A percentile compares a stretch with the other conserved stretches of the same genome.
Conservation (phyloP, 2,113 vertebrate species). For the Nicator chloris region DNA sequence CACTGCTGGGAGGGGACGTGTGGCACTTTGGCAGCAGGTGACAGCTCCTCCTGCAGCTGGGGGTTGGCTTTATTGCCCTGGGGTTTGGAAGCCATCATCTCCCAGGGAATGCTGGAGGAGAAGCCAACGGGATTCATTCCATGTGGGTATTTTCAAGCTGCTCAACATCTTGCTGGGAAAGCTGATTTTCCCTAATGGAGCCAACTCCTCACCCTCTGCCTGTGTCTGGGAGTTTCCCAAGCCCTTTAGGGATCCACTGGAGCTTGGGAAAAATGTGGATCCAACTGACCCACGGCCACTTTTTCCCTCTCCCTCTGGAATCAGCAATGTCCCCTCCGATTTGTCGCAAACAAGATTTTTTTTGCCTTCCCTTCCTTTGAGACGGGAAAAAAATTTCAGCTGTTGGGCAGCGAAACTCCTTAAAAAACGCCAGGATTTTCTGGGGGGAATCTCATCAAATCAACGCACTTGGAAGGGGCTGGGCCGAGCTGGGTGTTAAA, state of each 20-base stretch:
- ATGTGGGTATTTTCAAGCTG: accelerated
- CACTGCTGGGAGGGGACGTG: neutral
- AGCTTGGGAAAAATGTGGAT: neutral
- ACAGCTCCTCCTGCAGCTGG: neutral
- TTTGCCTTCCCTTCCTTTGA: neutral
- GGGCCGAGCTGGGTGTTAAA: neutral
- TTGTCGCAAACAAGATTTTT: neutral
- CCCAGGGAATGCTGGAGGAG: neutral
- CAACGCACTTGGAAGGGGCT: neutral
- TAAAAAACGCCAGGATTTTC: accelerated
- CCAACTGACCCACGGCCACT: neutral
- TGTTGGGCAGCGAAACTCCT: neutral
- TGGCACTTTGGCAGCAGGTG: neutral
- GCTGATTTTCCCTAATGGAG: neutral
- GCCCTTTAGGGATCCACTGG: neutral
- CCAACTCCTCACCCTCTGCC: neutral
- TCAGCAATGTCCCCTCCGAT: accelerated
- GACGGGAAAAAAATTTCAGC: neutral
- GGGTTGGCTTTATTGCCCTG: neutral
- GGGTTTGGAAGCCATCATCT: neutral
- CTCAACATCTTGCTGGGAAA: neutral
- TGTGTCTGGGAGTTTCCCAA: neutral
- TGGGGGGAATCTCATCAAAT: neutral
- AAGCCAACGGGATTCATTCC: neutral
- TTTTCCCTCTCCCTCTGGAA: neutral